Evolutionary conservation across 1,140 invertebrate genomes (phyloP).

Genomic region (Drosophila nebulosa): DNA sequence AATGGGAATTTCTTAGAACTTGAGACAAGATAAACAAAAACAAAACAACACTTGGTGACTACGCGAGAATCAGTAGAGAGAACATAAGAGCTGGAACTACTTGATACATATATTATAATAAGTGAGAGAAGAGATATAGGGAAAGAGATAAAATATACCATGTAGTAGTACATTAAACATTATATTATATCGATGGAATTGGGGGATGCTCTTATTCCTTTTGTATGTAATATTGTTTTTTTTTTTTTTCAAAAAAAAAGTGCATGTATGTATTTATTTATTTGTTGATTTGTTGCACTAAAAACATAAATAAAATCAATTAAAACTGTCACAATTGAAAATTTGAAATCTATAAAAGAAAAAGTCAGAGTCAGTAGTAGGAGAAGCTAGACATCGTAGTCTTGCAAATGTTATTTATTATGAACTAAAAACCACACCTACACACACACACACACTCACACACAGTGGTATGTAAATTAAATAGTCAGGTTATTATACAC

Average conservation of each 20-base stretch:
- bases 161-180: not conserved
- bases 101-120: constrained; percentile 15
- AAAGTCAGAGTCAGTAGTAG: constrained; percentile 42
- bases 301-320: constrained; percentile 43
- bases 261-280: constrained; percentile 77
- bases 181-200: constrained; percentile 9
- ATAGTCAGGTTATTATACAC: constrained; percentile 12
- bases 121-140: constrained; percentile 1
- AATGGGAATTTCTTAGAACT: constrained; percentile 63
- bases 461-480: constrained; percentile 23
- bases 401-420: constrained; percentile 64
- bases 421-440: constrained; percentile 36
- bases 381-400: constrained; percentile 13
- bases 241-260: constrained; percentile 20
- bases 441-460: not conserved
- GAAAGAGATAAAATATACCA: not conserved
- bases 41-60: constrained; percentile 3
- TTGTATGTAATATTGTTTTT: constrained; percentile 50
- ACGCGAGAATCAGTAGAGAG: not conserved
- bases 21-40: constrained; percentile 8
- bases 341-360: constrained; percentile 12
- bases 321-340: constrained; percentile 58
- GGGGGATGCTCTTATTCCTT: constrained; percentile 6
- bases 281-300: constrained; percentile 75
- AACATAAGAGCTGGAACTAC: not conserved